A percentile compares a stretch with the other conserved stretches of the same genome.
Evolutionary conservation across 2,888 invertebrate species (phyloP).

Genomic region (Tricholauxania praeusta): DNA sequence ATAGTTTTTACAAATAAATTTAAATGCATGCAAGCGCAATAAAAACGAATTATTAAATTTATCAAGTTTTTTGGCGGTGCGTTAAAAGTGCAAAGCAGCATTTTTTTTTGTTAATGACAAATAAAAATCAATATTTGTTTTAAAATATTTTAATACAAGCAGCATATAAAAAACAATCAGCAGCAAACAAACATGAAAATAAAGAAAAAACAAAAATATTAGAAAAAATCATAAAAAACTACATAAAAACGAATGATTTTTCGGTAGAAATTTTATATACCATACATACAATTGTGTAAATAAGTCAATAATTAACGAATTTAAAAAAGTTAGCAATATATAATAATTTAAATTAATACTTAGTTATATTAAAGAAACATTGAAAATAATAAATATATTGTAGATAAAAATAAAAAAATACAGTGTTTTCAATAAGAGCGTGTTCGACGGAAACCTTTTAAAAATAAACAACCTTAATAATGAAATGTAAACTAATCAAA

Average conservation of each 20-base stretch:
- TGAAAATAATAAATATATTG: background rate
- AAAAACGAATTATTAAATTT: slow-evolving; percentile 33
- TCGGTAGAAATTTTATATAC: slow-evolving; percentile 49
- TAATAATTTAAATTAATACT: background rate
- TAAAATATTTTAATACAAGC: slow-evolving; percentile 21
- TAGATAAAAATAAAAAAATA: too few species aligned
- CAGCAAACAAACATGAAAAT: slow-evolving; percentile 39
- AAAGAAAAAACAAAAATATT: slow-evolving; percentile 27
- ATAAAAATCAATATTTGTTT: slow-evolving; percentile 28
- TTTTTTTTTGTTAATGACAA: slow-evolving; percentile 30
- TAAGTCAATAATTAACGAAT: slow-evolving; percentile 12
- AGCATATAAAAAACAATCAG: slow-evolving; percentile 37
- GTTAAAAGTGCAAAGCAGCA: background rate
- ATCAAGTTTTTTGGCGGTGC: too few species aligned
- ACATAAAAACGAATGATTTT: slow-evolving; percentile 26
- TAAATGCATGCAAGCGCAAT: slow-evolving; percentile 11
- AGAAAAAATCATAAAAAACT: slow-evolving; percentile 8
- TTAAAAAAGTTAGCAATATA: background rate
- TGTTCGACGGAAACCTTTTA: too few species aligned
- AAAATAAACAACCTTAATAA: too few species aligned
- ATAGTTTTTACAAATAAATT: slow-evolving; percentile 2
- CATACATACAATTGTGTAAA: slow-evolving; percentile 24
- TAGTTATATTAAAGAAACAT: background rate
- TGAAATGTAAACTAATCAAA: too few species aligned
- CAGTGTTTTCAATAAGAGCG: too few species aligned